Conservation (phyloP, 2,888 invertebrate species). For the Hirtodrosophila histrioides region DNA sequence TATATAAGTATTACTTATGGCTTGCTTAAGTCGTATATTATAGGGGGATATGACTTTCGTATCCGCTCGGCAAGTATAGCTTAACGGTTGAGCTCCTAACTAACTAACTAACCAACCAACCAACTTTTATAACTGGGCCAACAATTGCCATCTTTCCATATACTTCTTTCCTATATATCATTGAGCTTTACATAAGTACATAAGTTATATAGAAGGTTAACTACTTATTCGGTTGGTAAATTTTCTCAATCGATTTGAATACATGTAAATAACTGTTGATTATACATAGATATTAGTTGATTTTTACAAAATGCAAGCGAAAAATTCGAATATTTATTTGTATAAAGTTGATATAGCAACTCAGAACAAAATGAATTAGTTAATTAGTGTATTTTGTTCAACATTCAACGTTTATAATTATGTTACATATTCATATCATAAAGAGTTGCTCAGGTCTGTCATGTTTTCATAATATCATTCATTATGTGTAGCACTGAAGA, state of each 20-base stretch:
- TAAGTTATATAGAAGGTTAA: conserved; percentile 51
- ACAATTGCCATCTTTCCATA: conserved; percentile 5
- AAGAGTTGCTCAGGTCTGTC: conserved; percentile 50
- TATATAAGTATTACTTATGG: conserved; percentile 20
- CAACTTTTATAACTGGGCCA: conserved; percentile 28
- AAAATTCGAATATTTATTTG: conserved; percentile 50
- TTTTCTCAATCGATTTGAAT: conserved; percentile 53
- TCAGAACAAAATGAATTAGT: conserved; percentile 10
- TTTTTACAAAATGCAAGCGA: conserved; percentile 48
- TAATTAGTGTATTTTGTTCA: conserved; percentile 22
- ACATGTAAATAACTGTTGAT: conserved; percentile 69
- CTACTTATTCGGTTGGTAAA: conserved; percentile 58
- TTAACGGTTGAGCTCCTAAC: conserved; percentile 17
- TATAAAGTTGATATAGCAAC: conserved; percentile 34
- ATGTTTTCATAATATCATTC: conserved; percentile 9
- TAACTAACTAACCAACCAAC: conserved; percentile 35
- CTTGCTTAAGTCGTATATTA: conserved; percentile 20
- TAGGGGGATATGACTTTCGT: conserved; percentile 37
- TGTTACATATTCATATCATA: conserved; percentile 45
- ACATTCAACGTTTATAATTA: conserved; percentile 60
- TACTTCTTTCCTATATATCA: conserved; percentile 16
- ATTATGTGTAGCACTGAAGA: conserved; percentile 32
- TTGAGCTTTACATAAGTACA: conserved; percentile 48
- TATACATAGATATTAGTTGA: conserved; percentile 52
- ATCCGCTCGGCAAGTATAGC: conserved; percentile 26